Base-by-base conservation (phyloP, 2,113 vertebrate genomes). In the Bettongia penicillata region DNA sequence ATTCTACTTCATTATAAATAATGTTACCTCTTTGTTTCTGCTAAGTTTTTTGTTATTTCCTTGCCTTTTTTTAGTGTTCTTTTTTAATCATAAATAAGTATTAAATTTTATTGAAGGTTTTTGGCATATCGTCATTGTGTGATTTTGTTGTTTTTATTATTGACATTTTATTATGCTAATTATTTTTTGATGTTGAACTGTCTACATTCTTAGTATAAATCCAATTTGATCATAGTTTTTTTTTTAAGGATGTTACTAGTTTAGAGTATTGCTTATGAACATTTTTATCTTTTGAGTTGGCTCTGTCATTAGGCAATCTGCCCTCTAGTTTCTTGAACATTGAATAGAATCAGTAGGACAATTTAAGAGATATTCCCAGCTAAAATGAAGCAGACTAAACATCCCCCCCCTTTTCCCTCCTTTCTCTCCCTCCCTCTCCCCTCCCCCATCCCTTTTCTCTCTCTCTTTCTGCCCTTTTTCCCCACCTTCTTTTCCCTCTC, bases 11-110 rank as follows among this genome's bases (percentile, higher is more conserved):
- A 51, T 55, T 84, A 84, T 91, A 77, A 50, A 43, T 77, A 23
- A 47, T 53, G 57, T 26, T 68, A 37, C 49, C 90, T 96, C 57
- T 43, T 14, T n/a, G 53, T 92, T 95, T 95, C 57, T 95, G 90
- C 11, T 91, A 14, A 93, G 37, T 37, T 94, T 93, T 93, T 93
- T 48, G 92, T 24, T 89, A 24, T 53, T 89, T 3, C 55, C 24
- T 4, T 57, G 3, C 37, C 37, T 84, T n/a, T 77, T 57, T 77
- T 77, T 68, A 31, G 28, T 37, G 3, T 68, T 28, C 28, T 57
- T 57, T 53, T 53, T 53, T 53, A 19, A 25, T 55, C 53, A 55
- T 55, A 55, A 25, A 25, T 55, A 25, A 55, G 8, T 52, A 52
- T 52, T 68, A 8, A 37, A 37, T 68, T 68, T 37, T 68, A 68